A percentile compares a stretch with the other conserved stretches of the same genome.
Conservation (phyloP, 35 echinoderm and acorn worm genomes). For the Apostichopus parvimensis region DNA sequence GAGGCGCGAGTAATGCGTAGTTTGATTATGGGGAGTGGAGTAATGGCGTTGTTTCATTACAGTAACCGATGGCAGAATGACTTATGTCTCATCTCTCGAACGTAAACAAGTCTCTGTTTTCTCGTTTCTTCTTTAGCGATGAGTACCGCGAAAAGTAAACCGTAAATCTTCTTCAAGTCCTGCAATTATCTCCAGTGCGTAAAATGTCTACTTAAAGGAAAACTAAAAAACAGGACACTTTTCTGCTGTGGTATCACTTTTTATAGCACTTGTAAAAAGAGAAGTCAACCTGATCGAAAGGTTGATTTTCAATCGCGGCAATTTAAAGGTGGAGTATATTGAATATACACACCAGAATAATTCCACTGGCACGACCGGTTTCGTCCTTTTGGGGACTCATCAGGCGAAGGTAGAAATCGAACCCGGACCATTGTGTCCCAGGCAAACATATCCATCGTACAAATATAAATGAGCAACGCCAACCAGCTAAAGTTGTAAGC, state of each 20-base stretch:
- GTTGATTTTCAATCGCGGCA: too few relatives aligned
- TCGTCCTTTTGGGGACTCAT: too few relatives aligned
- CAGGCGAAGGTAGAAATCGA: too few relatives aligned
- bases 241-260: background rate
- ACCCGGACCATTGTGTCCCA: too few relatives aligned
- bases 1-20: slow-evolving; percentile 30
- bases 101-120: slow-evolving; percentile 17
- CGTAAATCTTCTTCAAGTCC: slow-evolving; percentile 52
- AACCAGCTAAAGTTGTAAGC: too few relatives aligned
- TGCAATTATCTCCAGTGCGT: slow-evolving; percentile 51
- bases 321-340: too few relatives aligned
- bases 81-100: slow-evolving; percentile 35
- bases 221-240: slow-evolving; percentile 10
- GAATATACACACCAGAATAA: too few relatives aligned
- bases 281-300: too few relatives aligned
- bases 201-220: slow-evolving; percentile 18
- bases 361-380: too few relatives aligned
- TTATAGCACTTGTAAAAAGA: background rate
- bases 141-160: slow-evolving; percentile 48
- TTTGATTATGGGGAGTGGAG: slow-evolving; percentile 21
- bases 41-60: slow-evolving; percentile 33
- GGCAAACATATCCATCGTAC: too few relatives aligned
- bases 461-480: too few relatives aligned
- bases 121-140: slow-evolving; percentile 9
- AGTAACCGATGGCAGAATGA: slow-evolving; percentile 30